A percentile compares a stretch with the other conserved stretches of the same genome.
Evolutionary conservation across 2,113 vertebrate species (phyloP).

Genomic region (Accipiter cooperii): DNA sequence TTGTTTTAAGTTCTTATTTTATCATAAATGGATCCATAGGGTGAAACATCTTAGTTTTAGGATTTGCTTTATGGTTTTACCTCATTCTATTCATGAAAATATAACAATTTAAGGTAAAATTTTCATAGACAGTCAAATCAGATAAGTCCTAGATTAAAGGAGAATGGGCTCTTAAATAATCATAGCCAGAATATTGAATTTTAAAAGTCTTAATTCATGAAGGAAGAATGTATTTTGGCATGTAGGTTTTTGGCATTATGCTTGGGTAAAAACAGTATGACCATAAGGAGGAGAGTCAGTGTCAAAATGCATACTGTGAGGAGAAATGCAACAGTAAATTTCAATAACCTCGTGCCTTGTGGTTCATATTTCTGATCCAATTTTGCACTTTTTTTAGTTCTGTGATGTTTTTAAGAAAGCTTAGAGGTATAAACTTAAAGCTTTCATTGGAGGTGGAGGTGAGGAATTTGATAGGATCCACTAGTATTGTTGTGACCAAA

Average conservation of each 20-base stretch:
- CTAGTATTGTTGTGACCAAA: not conserved
- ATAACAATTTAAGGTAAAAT: not conserved
- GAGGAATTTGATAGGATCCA: not conserved
- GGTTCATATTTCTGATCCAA: not conserved
- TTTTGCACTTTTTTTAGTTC: not conserved
- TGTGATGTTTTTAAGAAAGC: not conserved
- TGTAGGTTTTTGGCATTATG: not conserved
- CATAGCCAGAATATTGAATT: not conserved
- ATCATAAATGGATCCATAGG: not conserved
- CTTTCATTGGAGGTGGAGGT: not conserved
- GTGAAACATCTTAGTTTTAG: not conserved
- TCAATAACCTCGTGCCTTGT: not conserved
- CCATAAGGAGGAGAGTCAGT: not conserved
- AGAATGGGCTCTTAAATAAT: not conserved
- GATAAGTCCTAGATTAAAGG: not conserved
- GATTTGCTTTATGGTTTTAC: not conserved
- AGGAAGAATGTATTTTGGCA: not conserved
- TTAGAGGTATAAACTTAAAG: not conserved
- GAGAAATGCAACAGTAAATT: not conserved
- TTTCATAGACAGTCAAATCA: not conserved
- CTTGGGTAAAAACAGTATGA: not conserved
- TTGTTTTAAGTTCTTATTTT: not conserved
- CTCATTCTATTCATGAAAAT: not conserved
- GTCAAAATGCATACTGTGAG: not conserved
- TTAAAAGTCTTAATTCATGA: not conserved